phyloP scores from a whole-genome alignment of 2,797 vertebrate genomes.

The Botia almorhae region DNA sequence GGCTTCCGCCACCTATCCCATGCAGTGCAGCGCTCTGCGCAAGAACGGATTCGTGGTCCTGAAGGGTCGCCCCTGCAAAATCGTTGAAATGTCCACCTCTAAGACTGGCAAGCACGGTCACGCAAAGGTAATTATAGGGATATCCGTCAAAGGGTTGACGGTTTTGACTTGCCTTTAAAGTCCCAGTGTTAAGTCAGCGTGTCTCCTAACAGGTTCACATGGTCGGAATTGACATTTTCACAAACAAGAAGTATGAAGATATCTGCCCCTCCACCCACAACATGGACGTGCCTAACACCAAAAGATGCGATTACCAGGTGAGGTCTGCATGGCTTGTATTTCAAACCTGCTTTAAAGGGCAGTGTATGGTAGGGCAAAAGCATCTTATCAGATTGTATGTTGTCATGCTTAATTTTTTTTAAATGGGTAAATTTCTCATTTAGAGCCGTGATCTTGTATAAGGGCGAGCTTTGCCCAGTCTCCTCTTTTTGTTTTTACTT shows the following conservation, averaged over 20 bases:
- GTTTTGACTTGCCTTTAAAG: too few relatives aligned
- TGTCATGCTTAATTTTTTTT: background rate
- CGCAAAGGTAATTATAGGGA: conserved; percentile 85
- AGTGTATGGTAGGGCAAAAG: background rate
- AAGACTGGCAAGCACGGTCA: conserved; percentile 98
- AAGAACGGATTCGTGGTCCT: conserved; percentile 94
- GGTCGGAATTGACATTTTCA: conserved; percentile 99
- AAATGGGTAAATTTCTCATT: too few relatives aligned
- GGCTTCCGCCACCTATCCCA: conserved; percentile 87
- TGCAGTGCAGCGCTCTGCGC: conserved; percentile 93
- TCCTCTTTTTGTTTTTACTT: too few relatives aligned
- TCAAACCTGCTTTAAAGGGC: background rate
- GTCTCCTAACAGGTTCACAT: conserved; percentile 86
- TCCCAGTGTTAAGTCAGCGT: background rate
- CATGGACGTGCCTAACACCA: conserved; percentile 98
- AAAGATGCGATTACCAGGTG: conserved; percentile 96
- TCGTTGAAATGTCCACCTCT: conserved; percentile 95
- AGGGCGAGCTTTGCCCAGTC: background rate
- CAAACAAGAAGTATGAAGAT: conserved; percentile 98
- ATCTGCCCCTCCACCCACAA: conserved; percentile 99
- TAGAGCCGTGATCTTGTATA: background rate
- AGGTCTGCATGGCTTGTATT: conserved; percentile 44
- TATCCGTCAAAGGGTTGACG: too few relatives aligned
- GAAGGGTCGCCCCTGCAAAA: conserved; percentile 92
- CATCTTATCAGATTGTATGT: background rate